These are phyloP conservation scores for Eupristina koningsbergeri DNA, from an alignment of 1,140 invertebrate genomes.

Conservation along the genomic window DNA sequence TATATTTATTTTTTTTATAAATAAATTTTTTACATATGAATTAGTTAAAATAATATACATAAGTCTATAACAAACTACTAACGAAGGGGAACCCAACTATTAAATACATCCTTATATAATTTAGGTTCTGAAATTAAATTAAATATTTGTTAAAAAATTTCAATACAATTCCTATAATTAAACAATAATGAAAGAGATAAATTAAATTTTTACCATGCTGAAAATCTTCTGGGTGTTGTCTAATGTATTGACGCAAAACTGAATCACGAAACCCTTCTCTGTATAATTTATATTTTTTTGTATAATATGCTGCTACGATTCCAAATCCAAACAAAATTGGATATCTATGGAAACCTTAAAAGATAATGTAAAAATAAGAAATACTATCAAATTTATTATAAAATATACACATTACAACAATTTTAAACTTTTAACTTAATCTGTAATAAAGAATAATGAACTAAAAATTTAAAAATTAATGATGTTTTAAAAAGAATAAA, in stretches of 20 bases:
- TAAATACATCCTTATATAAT: slow-evolving; percentile 26
- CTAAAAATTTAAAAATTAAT: no score
- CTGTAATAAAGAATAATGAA: no score
- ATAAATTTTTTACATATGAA: not conserved
- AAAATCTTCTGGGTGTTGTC: slow-evolving; percentile 46
- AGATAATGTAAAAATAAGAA: no score
- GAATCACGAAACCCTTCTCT: no score
- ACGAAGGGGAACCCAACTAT: slow-evolving; percentile 32
- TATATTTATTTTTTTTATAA: not conserved
- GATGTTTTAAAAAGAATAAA: no score
- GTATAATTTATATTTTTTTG: no score
- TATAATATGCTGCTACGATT: no score
- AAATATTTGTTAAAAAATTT: not conserved
- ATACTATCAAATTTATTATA: no score
- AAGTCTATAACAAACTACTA: slow-evolving; percentile 19
- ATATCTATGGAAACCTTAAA: no score
- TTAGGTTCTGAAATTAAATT: slow-evolving; percentile 30
- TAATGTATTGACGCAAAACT: slow-evolving; percentile 20
- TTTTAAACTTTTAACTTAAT: no score
- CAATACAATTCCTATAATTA: not conserved
- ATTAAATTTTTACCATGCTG: not conserved
- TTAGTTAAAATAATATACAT: slow-evolving; percentile 32
- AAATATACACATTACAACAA: no score
- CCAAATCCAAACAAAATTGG: no score
- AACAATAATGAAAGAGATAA: not conserved